Evolutionary conservation across 2,888 invertebrate genomes (phyloP).

Genomic region (Fissipunctia ypsillon): DNA sequence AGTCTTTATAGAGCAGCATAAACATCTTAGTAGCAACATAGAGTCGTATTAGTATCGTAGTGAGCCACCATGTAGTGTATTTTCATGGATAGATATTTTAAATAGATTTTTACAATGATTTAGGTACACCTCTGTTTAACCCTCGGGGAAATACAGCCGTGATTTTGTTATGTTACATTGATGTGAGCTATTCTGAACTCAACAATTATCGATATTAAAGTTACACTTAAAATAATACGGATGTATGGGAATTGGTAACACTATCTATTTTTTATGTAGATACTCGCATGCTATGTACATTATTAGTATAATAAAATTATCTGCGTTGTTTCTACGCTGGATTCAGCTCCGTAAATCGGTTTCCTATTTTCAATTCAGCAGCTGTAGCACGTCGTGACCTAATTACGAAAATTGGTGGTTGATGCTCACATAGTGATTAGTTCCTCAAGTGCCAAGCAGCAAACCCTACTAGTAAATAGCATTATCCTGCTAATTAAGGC

Average conservation of each 20-base stretch:
- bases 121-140: neutral
- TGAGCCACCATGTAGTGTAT: neutral
- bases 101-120: neutral
- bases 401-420: conserved; percentile 46
- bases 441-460: conserved; percentile 21
- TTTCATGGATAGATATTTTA: neutral
- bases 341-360: conserved; percentile 14
- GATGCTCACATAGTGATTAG: conserved; percentile 47
- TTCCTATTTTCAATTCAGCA: conserved; percentile 26
- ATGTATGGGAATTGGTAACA: neutral
- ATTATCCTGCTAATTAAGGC: conserved; percentile 6
- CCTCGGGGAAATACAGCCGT: neutral
- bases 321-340: neutral
- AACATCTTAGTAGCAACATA: neutral
- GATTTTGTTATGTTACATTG: neutral
- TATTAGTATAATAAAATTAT: neutral
- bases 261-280: too few relatives aligned
- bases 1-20: conserved; percentile 15
- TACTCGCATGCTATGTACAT: neutral
- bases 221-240: neutral
- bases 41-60: neutral
- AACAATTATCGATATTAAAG: neutral
- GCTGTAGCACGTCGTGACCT: conserved; percentile 32
- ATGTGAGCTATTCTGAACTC: neutral
- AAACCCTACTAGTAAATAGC: conserved; percentile 15